phyloP scores from a whole-genome alignment of 2,113 vertebrate genomes.

The Hirundichthys speculiger region DNA sequence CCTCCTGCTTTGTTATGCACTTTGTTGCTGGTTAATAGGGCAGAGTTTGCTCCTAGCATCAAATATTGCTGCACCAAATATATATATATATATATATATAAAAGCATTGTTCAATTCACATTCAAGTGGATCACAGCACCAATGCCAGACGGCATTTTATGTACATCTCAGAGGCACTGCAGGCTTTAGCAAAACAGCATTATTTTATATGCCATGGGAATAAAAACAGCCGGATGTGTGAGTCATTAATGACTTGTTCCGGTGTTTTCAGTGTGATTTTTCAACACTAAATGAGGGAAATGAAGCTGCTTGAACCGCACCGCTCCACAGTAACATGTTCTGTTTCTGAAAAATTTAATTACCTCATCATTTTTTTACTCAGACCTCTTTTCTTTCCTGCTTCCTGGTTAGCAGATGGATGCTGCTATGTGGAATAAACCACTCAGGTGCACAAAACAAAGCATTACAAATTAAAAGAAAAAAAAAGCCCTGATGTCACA shows the following conservation, averaged over 20 bases:
- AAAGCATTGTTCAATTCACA: no score
- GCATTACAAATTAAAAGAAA: slow-evolving; percentile 11
- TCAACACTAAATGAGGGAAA: background rate
- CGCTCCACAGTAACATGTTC: slow-evolving; percentile 6
- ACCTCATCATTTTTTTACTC: slow-evolving; percentile 13
- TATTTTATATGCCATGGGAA: background rate
- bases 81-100: no score
- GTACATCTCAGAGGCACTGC: background rate
- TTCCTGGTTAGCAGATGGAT: slow-evolving; percentile 38
- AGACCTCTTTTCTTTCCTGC: background rate
- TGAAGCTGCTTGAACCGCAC: slow-evolving; percentile 6
- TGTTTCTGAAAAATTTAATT: slow-evolving; percentile 15
- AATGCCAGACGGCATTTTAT: background rate
- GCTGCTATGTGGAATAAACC: slow-evolving; percentile 17
- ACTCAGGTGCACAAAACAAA: slow-evolving; percentile 10
- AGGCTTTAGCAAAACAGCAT: background rate
- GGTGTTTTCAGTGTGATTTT: background rate
- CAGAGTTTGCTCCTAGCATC: background rate
- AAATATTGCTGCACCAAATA: background rate
- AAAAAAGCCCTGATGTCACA: slow-evolving; percentile 21
- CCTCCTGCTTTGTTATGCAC: background rate
- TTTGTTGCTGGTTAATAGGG: background rate
- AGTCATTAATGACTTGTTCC: slow-evolving; percentile 5
- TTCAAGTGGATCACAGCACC: background rate
- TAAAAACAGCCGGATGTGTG: background rate